phyloP scores from a whole-genome alignment of 2,113 vertebrate species.

The Ondatra zibethicus region DNA sequence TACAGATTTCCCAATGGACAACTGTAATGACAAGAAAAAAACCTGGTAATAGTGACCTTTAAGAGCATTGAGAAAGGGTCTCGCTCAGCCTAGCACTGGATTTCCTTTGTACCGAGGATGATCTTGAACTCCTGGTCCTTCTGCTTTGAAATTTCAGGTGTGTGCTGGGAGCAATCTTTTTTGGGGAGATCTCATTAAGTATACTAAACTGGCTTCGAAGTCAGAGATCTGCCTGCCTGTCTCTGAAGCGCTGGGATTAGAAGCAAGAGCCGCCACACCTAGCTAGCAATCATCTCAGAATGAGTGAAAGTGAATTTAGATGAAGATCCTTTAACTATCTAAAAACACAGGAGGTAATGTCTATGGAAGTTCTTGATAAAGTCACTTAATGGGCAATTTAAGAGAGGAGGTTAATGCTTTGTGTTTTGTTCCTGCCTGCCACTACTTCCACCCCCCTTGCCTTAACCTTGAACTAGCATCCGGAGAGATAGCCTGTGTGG shows the following conservation, averaged over 20 bases:
- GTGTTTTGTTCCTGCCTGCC: too few species aligned
- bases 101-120: not conserved
- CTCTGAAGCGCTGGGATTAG: not conserved
- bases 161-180: not conserved
- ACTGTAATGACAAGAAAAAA: not conserved
- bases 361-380: not conserved
- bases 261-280: not conserved
- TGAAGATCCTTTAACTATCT: not conserved
- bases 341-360: conserved; percentile 11
- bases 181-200: too few species aligned
- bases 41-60: not conserved
- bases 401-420: not conserved
- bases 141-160: not conserved
- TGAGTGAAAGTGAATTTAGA: not conserved
- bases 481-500: not conserved
- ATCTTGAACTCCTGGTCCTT: not conserved
- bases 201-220: too few species aligned
- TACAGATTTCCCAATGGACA: not conserved
- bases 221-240: not conserved
- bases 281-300: not conserved
- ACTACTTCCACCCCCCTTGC: not conserved
- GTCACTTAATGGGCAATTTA: not conserved
- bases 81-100: not conserved
- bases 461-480: not conserved
- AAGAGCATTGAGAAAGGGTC: not conserved